Conservation (phyloP, 2,797 vertebrate genomes). For the Sphenopsis melanotis region DNA sequence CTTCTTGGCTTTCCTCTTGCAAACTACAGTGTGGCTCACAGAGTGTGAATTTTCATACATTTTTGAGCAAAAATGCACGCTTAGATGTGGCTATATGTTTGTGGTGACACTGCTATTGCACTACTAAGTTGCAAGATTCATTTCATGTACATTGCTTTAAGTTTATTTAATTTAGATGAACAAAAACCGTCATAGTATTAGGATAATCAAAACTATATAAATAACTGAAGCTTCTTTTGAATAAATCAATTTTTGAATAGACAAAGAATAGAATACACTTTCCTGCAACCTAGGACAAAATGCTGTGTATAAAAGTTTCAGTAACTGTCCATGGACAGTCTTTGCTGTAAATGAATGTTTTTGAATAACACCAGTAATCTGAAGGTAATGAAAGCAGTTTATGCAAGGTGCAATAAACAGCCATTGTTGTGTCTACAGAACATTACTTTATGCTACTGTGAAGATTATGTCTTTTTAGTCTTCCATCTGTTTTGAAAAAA, state of each 20-base stretch:
- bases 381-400: slow-evolving; percentile 73
- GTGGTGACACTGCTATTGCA: background rate
- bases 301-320: background rate
- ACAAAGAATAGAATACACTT: background rate
- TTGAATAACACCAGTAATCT: slow-evolving; percentile 69
- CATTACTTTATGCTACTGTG: slow-evolving; percentile 63
- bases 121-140: background rate
- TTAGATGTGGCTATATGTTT: background rate
- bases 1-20: background rate
- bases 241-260: background rate
- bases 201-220: background rate
- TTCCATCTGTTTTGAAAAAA: slow-evolving; percentile 58
- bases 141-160: background rate
- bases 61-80: background rate
- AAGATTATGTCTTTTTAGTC: slow-evolving; percentile 66
- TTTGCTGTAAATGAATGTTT: slow-evolving; percentile 62
- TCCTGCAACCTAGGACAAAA: background rate
- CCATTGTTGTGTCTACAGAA: slow-evolving; percentile 69
- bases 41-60: background rate
- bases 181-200: background rate
- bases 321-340: slow-evolving; percentile 27
- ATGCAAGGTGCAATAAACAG: slow-evolving; percentile 67
- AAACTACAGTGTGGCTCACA: background rate
- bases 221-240: background rate
- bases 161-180: background rate